Evolutionary conservation across 1,140 invertebrate species (phyloP), one percentile per base, ranked within the genome.

Genomic region (Phymorhynchus buccinoides): DNA sequence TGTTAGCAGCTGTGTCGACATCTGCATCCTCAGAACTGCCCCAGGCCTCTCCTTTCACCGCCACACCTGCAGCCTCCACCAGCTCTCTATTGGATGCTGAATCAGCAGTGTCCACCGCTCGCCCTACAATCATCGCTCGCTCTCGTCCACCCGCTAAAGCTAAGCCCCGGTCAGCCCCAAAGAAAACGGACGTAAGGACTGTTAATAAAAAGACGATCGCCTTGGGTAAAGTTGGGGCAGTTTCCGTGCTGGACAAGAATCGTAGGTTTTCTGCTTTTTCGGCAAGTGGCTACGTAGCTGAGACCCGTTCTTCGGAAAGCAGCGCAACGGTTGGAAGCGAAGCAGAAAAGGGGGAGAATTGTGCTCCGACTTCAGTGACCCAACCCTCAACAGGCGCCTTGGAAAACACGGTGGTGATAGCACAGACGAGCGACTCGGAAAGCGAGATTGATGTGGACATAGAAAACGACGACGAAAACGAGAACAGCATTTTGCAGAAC

Each of bases 401-500:
- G 56, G 4, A 62, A 27, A 39, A n/a, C 37, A 35, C 37, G 30
- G 32, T 22, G 14, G n/a, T 73, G 71, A 73, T 37, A 73, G 71
- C 16, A 39, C 9, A 35, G 22, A 56, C 52, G 14, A 44, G 30
- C 30, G 83, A 80, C 16, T 71, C 77, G 35, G 66, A 81, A 39
- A 32, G 77, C 22, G 89, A 92, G 75, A 84, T 89, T 66, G 91
- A 91, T 77, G 86, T 92, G 73, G 90, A 92, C 68, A 90, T 91
- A 87, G 90, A 91, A 66, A 89, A 90, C 85, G 89, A 91, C 78
- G 90, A 90, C 62, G 87, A 85, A 71, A 89, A 88, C 66, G 87
- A 89, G 22, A 91, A 90, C 79, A 71, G 85, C 37, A 87, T 91
- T n/a, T 84, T 91, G 14, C 85, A 87, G 84, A 88, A 85, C 80